Percentiles rank a stretch among this genome's conserved stretches.
Evolutionary conservation across 2,888 invertebrate species (phyloP).

Genomic region (Nemotelus pantherinus): DNA sequence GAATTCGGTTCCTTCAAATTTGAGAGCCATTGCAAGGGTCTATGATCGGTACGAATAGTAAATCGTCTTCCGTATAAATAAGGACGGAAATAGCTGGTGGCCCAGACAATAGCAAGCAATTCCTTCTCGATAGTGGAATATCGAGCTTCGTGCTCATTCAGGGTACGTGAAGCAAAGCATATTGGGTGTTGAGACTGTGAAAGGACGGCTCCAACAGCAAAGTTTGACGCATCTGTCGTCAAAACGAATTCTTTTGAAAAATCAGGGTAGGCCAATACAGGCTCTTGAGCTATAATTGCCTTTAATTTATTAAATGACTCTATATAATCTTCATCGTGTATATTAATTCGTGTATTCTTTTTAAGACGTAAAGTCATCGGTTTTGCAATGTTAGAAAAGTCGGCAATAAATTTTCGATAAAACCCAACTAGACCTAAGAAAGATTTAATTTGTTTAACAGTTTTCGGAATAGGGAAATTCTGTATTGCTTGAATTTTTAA

Average conservation of each 20-base stretch:
- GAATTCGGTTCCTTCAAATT: slow-evolving; percentile 1
- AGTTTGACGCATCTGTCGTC: slow-evolving; percentile 7
- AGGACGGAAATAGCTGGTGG: slow-evolving; percentile 5
- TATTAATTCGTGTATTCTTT: background rate
- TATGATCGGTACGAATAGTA: slow-evolving; percentile 10
- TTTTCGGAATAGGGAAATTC: background rate
- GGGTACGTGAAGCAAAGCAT: background rate
- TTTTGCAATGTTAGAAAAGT: background rate
- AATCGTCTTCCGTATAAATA: slow-evolving; percentile 4
- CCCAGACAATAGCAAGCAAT: slow-evolving; percentile 11
- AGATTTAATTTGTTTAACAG: slow-evolving; percentile 5
- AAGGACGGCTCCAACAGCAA: background rate
- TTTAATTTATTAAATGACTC: slow-evolving; percentile 10
- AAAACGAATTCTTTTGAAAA: background rate
- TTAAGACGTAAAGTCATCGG: background rate
- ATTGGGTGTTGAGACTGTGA: slow-evolving; percentile 13
- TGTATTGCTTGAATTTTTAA: background rate
- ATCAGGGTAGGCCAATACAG: background rate
- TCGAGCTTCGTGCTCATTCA: slow-evolving; percentile 1
- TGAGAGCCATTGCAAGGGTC: background rate
- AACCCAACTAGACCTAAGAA: slow-evolving; percentile 7
- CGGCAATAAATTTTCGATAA: slow-evolving; percentile 13
- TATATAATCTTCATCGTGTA: background rate
- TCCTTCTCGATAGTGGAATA: slow-evolving; percentile 16
- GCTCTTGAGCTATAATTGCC: background rate